phyloP scores from a whole-genome alignment of 92 coral and sea anemone species.

The Nematostella vectensis region DNA sequence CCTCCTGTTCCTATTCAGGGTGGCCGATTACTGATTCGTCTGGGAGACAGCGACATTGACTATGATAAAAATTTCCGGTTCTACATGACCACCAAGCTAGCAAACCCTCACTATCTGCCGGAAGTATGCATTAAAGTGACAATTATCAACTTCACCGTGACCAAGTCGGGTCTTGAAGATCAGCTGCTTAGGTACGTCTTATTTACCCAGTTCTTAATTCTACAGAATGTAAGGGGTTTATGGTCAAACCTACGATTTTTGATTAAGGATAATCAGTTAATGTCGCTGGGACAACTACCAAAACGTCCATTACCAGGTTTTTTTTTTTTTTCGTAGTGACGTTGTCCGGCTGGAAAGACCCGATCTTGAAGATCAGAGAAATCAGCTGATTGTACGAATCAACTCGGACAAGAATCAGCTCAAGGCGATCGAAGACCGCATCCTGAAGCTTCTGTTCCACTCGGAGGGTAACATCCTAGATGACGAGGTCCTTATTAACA shows the following conservation, averaged over 20 bases:
- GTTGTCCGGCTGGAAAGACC: slow-evolving; percentile 99
- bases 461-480: slow-evolving; percentile 97
- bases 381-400: slow-evolving; percentile 89
- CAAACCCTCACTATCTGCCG: slow-evolving; percentile 96
- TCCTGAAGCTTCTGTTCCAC: slow-evolving; percentile 83
- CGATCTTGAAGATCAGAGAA: slow-evolving; percentile 94
- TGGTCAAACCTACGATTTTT: too few relatives aligned
- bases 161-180: slow-evolving; percentile 96
- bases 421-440: slow-evolving; percentile 98
- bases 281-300: too few relatives aligned
- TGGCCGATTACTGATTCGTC: slow-evolving; percentile 87
- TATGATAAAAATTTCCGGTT: slow-evolving; percentile 99
- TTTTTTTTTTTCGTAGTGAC: slow-evolving; percentile 60
- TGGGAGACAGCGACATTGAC: slow-evolving; percentile 98
- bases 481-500: slow-evolving; percentile 93
- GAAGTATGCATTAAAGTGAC: slow-evolving; percentile 99
- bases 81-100: slow-evolving; percentile 97
- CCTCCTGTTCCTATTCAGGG: too few relatives aligned
- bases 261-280: too few relatives aligned
- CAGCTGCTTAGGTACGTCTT: slow-evolving; percentile 78
- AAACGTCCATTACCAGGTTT: too few relatives aligned
- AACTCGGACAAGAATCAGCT: slow-evolving; percentile 98
- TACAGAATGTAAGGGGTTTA: too few relatives aligned
- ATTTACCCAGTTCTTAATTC: background rate
- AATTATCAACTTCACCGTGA: slow-evolving; percentile 98